Percentiles rank a stretch among this genome's conserved stretches.
Conservation (phyloP, 1,140 invertebrate genomes). For the Eulimnadia texana region DNA sequence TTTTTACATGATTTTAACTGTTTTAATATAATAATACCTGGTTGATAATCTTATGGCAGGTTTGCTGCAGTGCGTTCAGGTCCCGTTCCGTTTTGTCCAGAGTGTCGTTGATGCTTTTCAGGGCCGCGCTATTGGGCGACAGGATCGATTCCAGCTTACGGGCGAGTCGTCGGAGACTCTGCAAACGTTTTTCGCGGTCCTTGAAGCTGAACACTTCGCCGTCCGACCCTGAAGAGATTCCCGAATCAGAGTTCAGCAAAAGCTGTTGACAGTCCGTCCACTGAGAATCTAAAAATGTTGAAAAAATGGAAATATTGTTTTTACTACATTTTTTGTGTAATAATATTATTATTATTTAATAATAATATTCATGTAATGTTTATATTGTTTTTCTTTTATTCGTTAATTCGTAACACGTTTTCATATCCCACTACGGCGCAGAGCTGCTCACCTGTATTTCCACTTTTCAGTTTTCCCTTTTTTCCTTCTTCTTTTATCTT, state of each 20-base stretch:
- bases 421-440: too few species aligned
- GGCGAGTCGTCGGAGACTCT: constrained; percentile 45
- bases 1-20: background rate
- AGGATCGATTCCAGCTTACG: constrained; percentile 48
- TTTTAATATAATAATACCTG: background rate
- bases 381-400: too few species aligned
- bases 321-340: too few species aligned
- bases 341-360: too few species aligned
- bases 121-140: constrained; percentile 44
- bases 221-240: constrained; percentile 58
- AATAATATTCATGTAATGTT: too few species aligned
- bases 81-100: constrained; percentile 5
- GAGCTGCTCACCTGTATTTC: too few species aligned
- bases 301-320: too few species aligned
- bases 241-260: constrained; percentile 42
- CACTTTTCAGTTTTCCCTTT: too few species aligned
- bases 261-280: constrained; percentile 2
- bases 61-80: background rate
- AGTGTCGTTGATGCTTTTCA: constrained; percentile 37
- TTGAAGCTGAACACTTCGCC: constrained; percentile 40
- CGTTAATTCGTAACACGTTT: too few species aligned
- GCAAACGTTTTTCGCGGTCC: constrained; percentile 51
- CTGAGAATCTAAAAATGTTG: background rate
- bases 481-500: too few species aligned
- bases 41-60: background rate